Conservation (phyloP, 37 sponge, comb jelly and placozoan genomes). For the Petrosia ficiformis region DNA sequence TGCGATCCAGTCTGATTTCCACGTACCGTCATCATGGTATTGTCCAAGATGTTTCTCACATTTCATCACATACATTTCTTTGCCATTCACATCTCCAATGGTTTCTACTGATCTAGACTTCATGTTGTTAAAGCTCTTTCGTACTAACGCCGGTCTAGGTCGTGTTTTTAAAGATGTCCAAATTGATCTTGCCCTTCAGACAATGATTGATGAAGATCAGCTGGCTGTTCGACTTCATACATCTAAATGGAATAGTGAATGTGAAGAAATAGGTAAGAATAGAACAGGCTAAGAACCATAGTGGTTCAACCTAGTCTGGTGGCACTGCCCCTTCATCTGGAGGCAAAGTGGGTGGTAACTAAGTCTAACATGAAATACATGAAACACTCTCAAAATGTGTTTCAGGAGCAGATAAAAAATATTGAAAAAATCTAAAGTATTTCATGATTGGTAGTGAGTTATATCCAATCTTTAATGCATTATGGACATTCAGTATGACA, state of each 20-base stretch:
- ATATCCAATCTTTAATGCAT: no score
- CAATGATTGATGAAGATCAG: constrained; percentile 13
- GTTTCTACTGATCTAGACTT: constrained; percentile 52
- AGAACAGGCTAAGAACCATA: neutral
- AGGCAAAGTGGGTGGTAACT: no score
- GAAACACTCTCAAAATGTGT: no score
- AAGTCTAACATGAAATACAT: no score
- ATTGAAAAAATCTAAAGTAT: no score
- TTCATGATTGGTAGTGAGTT: no score
- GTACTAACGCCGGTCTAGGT: constrained; percentile 53
- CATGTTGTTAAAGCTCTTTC: constrained; percentile 41
- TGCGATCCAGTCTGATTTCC: constrained; percentile 22
- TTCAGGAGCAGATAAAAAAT: no score
- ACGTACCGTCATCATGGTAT: constrained; percentile 11
- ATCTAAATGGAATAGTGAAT: no score
- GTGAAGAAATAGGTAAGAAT: neutral
- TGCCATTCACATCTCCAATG: constrained; percentile 9
- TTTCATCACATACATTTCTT: constrained; percentile 15
- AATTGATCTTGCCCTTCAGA: constrained; percentile 5
- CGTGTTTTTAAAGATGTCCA: constrained; percentile 45
- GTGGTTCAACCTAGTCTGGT: neutral
- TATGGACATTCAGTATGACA: no score
- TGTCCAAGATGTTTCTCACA: neutral
- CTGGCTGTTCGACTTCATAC: neutral
- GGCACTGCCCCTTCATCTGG: neutral